Base-by-base conservation (phyloP, 2,797 vertebrate genomes). In the Eulemur coronatus region DNA sequence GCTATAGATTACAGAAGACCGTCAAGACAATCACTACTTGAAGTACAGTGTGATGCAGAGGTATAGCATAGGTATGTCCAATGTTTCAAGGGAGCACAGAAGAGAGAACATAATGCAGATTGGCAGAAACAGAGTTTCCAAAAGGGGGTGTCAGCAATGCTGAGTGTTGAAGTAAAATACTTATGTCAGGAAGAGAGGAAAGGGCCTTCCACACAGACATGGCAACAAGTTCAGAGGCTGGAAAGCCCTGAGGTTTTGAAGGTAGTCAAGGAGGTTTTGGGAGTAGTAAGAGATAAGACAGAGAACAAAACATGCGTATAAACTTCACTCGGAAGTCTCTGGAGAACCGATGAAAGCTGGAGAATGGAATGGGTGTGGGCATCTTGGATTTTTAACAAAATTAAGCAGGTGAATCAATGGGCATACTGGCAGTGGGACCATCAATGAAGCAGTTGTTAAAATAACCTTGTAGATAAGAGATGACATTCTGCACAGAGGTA, bases 51-150 rank as follows among this genome's bases (percentile, higher is more conserved):
- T 17, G 35, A 26, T 26, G 33, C 8, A 46, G 22, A 48, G 43
- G 1, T 12, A 5, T 13, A 2, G 4, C 11, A 30, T 48, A 26
- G 2, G 20, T 22, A n/a, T 17, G 20, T 6, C 28, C 10, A 38
- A 50, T 28, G 13, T 41, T 87, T 38, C 0, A 5, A 67, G 15
- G 13, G 9, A 48, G 11, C 22, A 7, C 2, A 63, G 38, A 26
- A 5, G 30, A n/a, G 33, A 28, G 30, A 35, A 28, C 1, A 14
- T 22, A 20, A 30, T 8, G 2, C n/a, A 38, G 33, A 35, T 2
- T 0, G 22, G 22, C 55, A 8, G n/a, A 65, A 35, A 30, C 3
- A 1, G 7, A 9, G 12, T 30, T 84, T 84, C 46, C 41, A 59
- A 46, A 41, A 61, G 2, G 4, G 10, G 9, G 4, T 41, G 26